Conservation (phyloP, 2,888 invertebrate genomes). For the Dynastes tityus region DNA sequence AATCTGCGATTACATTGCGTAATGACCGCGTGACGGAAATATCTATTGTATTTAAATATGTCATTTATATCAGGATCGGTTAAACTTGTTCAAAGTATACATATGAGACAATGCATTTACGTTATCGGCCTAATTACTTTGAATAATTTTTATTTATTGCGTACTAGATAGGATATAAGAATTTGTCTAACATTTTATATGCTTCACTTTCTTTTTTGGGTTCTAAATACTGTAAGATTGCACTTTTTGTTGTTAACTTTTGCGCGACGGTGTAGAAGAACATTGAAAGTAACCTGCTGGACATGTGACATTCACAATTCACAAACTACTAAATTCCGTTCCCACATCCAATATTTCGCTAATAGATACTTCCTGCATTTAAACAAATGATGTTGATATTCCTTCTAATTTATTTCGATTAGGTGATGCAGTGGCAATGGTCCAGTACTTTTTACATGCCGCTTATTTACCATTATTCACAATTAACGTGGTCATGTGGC, state of each 20-base stretch:
- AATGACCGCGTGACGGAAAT: no score
- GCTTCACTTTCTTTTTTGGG: no score
- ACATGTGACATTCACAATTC: slow-evolving; percentile 15
- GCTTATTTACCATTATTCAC: background rate
- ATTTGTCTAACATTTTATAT: no score
- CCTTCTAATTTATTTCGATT: slow-evolving; percentile 22
- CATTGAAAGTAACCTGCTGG: background rate
- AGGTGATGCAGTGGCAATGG: background rate
- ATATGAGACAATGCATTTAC: no score
- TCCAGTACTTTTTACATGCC: background rate
- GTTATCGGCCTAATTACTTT: no score
- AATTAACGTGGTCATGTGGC: slow-evolving; percentile 1
- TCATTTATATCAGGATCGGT: no score
- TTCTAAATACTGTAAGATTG: background rate
- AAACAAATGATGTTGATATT: slow-evolving; percentile 18
- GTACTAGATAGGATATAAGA: no score
- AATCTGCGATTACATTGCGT: no score
- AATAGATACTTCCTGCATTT: slow-evolving; percentile 24
- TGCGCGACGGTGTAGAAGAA: background rate
- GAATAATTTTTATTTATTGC: no score
- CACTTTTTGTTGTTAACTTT: background rate
- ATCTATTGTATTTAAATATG: no score
- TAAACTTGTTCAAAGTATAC: no score
- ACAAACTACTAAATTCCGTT: slow-evolving; percentile 28
- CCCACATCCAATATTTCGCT: slow-evolving; percentile 32